Percentiles rank a stretch among this genome's conserved stretches.
Evolutionary conservation across 2,888 invertebrate species (phyloP).

Genomic region (Hypolimnas misippus): DNA sequence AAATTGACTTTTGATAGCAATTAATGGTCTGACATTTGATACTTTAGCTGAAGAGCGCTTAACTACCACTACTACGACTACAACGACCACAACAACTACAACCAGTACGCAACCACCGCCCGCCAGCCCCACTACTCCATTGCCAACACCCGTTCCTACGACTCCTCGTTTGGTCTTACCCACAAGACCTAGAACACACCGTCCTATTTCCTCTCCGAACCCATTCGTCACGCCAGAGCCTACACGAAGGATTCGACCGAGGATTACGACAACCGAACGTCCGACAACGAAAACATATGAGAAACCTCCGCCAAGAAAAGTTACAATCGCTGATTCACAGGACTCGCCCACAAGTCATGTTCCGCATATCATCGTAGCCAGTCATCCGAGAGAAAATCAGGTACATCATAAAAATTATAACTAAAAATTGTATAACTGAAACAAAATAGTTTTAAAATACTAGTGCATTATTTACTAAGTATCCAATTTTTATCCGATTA

Average conservation of each 20-base stretch:
- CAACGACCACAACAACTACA: conserved; percentile 48
- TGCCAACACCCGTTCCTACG: conserved; percentile 46
- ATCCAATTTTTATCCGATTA: no score
- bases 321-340: conserved; percentile 64
- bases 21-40: neutral
- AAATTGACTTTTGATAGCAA: no score
- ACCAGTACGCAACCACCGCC: conserved; percentile 48
- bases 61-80: conserved; percentile 59
- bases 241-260: conserved; percentile 63
- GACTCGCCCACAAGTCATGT: conserved; percentile 74
- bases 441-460: no score
- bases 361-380: conserved; percentile 85
- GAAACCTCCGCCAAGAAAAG: conserved; percentile 63
- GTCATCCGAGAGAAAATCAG: conserved; percentile 93
- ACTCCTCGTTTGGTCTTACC: conserved; percentile 53
- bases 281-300: conserved; percentile 74
- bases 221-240: conserved; percentile 51
- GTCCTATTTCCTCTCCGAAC: conserved; percentile 52
- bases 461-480: no score
- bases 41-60: conserved; percentile 77
- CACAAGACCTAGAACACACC: conserved; percentile 54
- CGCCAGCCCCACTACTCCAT: conserved; percentile 45
- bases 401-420: conserved; percentile 47
- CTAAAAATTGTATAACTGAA: neutral
- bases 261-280: conserved; percentile 66